Evolutionary conservation across 2,797 vertebrate genomes (phyloP).

Genomic region (Hydrocynus forskahlii): DNA sequence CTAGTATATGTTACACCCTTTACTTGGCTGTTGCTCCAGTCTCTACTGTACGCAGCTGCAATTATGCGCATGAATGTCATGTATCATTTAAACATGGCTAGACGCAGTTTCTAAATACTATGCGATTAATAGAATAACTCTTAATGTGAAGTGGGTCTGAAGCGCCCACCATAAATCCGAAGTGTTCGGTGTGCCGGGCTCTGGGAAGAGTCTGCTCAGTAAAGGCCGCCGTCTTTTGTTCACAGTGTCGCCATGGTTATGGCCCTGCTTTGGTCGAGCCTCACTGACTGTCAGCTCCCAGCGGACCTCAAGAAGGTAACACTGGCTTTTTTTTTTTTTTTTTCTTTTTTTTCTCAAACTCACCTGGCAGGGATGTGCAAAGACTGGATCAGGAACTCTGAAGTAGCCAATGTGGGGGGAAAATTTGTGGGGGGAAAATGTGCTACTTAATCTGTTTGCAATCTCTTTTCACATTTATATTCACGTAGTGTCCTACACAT

Average conservation of each 20-base stretch:
- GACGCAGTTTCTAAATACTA: conserved; percentile 11
- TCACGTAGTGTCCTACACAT: too few relatives aligned
- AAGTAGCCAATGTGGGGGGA: too few relatives aligned
- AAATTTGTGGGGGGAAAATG: too few relatives aligned
- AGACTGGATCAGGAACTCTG: too few relatives aligned
- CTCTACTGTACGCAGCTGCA: neutral
- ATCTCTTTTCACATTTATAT: too few relatives aligned
- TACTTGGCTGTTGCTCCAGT: neutral
- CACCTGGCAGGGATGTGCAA: too few relatives aligned
- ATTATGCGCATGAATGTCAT: neutral
- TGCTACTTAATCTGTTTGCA: too few relatives aligned
- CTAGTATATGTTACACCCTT: neutral
- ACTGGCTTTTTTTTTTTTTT: neutral
- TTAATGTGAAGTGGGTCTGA: neutral
- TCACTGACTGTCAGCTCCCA: conserved; percentile 80
- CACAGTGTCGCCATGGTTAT: conserved; percentile 81
- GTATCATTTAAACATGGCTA: neutral
- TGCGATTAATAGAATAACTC: conserved; percentile 9
- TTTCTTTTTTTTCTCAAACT: too few relatives aligned
- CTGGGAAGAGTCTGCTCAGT: conserved; percentile 31
- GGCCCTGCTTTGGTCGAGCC: conserved; percentile 79
- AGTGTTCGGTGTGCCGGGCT: neutral
- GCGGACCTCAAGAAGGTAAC: conserved; percentile 92
- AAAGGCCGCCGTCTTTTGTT: conserved; percentile 42
- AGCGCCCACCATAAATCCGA: conserved; percentile 13